phyloP scores from a whole-genome alignment of 2,888 invertebrate genomes.

The Himalopsyche anomala region DNA sequence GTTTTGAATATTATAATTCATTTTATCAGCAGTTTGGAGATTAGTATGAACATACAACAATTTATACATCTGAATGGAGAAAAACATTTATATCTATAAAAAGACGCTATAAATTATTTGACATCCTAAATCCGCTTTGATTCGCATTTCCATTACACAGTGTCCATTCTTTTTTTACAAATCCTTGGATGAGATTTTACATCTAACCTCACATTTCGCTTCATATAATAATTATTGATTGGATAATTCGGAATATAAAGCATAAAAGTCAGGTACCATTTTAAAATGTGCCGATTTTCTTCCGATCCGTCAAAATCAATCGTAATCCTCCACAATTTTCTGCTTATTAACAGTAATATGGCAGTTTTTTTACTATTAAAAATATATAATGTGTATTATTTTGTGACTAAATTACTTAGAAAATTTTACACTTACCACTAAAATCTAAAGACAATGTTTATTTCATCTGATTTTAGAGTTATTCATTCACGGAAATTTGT shows the following conservation, averaged over 20 bases:
- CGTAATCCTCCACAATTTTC: slow-evolving; percentile 58
- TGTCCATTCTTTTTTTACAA: slow-evolving; percentile 49
- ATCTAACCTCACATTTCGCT: slow-evolving; percentile 52
- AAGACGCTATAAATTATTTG: slow-evolving; percentile 24
- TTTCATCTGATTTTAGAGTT: slow-evolving; percentile 21
- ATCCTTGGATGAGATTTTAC: slow-evolving; percentile 50
- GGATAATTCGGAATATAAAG: slow-evolving; percentile 60
- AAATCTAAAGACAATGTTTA: neutral
- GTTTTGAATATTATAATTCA: too few relatives aligned
- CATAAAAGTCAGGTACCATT: slow-evolving; percentile 64
- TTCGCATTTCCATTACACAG: slow-evolving; percentile 38
- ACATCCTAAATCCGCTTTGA: slow-evolving; percentile 48
- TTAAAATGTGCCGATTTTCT: slow-evolving; percentile 63
- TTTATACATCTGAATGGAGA: too few relatives aligned
- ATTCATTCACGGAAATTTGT: too few relatives aligned
- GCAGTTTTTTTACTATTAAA: slow-evolving; percentile 64
- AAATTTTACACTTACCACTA: slow-evolving; percentile 35
- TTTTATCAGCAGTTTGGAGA: too few relatives aligned
- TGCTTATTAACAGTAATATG: slow-evolving; percentile 65
- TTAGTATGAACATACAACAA: too few relatives aligned
- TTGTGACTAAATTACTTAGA: slow-evolving; percentile 52
- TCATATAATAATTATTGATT: slow-evolving; percentile 53
- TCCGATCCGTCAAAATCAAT: slow-evolving; percentile 60
- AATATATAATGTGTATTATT: slow-evolving; percentile 59
- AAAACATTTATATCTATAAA: neutral